Conservation (phyloP, 2,113 vertebrate genomes). For the Microtus richardsoni region DNA sequence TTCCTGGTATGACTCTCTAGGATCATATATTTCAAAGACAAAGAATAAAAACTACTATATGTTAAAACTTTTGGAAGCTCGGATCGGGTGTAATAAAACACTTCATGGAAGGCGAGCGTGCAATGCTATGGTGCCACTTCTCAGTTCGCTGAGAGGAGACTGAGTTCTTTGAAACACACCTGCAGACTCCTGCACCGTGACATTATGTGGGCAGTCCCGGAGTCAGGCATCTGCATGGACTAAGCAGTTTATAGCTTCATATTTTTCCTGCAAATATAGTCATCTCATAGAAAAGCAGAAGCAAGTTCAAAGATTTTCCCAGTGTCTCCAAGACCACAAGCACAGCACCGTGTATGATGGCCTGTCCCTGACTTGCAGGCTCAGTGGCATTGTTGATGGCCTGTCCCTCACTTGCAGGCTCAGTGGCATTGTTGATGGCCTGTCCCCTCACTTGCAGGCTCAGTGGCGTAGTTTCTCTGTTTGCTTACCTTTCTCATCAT, state of each 20-base stretch:
- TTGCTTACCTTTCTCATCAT: background rate
- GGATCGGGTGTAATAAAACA: background rate
- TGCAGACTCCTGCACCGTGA: background rate
- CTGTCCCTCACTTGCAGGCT: background rate
- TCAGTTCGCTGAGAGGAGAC: background rate
- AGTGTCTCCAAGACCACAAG: background rate
- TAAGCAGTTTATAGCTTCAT: background rate
- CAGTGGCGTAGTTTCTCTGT: background rate
- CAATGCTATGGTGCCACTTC: background rate
- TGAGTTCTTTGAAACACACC: background rate
- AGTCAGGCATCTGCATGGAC: background rate
- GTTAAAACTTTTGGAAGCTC: background rate
- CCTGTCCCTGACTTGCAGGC: background rate
- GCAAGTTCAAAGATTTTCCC: background rate
- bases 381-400: background rate
- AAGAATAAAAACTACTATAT: background rate
- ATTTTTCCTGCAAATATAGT: background rate
- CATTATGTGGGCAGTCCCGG: background rate
- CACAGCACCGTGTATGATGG: background rate
- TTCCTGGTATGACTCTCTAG: background rate
- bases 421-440: background rate
- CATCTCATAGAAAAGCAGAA: background rate
- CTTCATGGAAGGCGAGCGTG: background rate
- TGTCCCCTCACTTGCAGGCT: background rate
- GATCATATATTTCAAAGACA: conserved; percentile 21